Conservation (phyloP, 2,113 vertebrate species). For the human region DNA sequence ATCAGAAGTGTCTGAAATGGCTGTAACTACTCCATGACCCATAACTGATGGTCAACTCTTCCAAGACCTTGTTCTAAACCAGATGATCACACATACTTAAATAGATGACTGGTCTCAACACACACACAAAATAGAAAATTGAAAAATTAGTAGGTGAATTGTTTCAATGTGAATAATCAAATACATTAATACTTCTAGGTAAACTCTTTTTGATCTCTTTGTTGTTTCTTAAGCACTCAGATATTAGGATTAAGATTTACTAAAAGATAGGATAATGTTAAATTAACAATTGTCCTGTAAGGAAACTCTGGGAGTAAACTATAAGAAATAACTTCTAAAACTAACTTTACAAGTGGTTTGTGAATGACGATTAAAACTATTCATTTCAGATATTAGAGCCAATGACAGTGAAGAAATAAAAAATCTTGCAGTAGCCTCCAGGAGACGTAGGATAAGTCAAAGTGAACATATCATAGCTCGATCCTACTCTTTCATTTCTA, state of each 20-base stretch:
- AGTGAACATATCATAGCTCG: background rate
- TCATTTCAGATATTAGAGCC: constrained; percentile 6
- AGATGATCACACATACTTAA: background rate
- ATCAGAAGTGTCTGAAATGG: background rate
- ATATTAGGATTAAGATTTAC: background rate
- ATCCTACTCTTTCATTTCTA: constrained; percentile 20
- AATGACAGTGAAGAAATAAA: background rate
- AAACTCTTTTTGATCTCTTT: background rate
- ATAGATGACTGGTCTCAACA: background rate
- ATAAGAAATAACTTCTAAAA: background rate
- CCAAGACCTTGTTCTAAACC: background rate
- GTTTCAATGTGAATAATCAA: constrained; percentile 33
- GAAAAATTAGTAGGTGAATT: background rate
- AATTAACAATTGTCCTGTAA: background rate
- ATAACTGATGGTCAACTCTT: background rate
- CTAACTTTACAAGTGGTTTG: background rate
- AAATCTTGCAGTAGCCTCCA: background rate
- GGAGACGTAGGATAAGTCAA: background rate
- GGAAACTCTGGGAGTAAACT: background rate
- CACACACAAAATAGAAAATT: background rate
- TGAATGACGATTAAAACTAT: background rate
- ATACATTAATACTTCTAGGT: background rate
- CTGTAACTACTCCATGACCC: background rate
- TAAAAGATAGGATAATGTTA: background rate
- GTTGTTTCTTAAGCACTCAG: background rate